Evolutionary conservation across 1,140 invertebrate species (phyloP).

Genomic region (Calliphora vicina): DNA sequence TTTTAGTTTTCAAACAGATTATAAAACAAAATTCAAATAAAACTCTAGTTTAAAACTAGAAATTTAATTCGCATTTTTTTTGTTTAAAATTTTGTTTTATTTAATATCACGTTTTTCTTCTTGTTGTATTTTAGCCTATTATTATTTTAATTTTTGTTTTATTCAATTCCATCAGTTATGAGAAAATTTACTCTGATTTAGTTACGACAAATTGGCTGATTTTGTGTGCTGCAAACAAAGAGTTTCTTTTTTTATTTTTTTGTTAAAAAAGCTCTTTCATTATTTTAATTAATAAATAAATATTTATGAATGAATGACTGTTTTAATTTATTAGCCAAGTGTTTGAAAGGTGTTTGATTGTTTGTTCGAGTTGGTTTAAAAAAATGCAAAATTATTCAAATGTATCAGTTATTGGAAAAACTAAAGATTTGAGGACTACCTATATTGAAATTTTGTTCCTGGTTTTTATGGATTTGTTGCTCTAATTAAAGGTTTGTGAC

Average conservation of each 20-base stretch:
- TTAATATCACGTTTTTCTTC: neutral
- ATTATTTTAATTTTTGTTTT: neutral
- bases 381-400: too few species aligned
- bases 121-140: neutral
- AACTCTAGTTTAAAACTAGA: neutral
- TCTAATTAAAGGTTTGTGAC: too few species aligned
- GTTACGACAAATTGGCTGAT: neutral
- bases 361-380: too few species aligned
- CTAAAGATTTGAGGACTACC: too few species aligned
- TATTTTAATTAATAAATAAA: too few species aligned
- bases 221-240: neutral
- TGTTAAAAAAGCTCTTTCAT: neutral
- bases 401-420: too few species aligned
- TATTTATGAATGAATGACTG: too few species aligned
- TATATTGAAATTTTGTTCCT: too few species aligned
- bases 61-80: neutral
- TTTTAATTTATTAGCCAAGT: too few species aligned
- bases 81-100: neutral
- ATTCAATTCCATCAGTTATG: neutral
- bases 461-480: too few species aligned
- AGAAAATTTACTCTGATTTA: slow-evolving; percentile 1
- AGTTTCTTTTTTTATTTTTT: neutral
- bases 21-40: neutral
- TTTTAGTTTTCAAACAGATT: neutral
- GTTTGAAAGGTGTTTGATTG: too few species aligned